These are phyloP conservation scores for Drosophila pachea DNA, from an alignment of 1,140 invertebrate species.

Conservation along the genomic window DNA sequence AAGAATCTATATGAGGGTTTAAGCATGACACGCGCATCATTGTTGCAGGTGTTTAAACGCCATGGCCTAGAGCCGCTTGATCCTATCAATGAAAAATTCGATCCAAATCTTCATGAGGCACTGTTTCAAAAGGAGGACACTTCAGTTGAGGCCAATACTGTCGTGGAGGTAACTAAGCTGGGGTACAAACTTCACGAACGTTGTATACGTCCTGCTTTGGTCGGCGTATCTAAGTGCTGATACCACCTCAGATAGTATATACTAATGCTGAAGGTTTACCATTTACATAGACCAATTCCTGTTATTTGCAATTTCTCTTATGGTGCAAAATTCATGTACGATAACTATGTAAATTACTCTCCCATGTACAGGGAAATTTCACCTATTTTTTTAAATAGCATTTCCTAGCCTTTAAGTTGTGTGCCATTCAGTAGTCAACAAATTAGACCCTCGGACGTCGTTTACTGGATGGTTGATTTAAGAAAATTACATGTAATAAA, in stretches of 20 bases:
- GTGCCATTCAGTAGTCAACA: constrained; percentile 36
- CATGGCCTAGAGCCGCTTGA: constrained; percentile 92
- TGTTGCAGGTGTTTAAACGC: constrained; percentile 91
- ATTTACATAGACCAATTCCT: constrained; percentile 46
- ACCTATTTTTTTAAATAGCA: not conserved
- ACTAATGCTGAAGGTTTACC: not conserved
- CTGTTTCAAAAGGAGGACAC: constrained; percentile 94
- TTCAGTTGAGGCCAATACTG: constrained; percentile 89
- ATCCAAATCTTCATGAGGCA: constrained; percentile 98
- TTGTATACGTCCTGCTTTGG: constrained; percentile 96
- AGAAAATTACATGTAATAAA: constrained; percentile 56
- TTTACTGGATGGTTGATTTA: constrained; percentile 36
- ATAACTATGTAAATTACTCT: constrained; percentile 60
- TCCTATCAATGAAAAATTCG: constrained; percentile 95
- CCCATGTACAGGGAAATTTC: constrained; percentile 27
- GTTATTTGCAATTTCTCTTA: constrained; percentile 64
- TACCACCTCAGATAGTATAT: not conserved
- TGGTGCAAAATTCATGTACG: constrained; percentile 62
- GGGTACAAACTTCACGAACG: constrained; percentile 97
- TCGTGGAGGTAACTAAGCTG: constrained; percentile 95
- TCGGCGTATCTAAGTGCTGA: constrained; percentile 91
- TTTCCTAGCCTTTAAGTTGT: constrained; percentile 55
- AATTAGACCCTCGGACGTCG: constrained; percentile 44
- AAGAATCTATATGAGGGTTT: constrained; percentile 95
- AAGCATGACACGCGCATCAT: constrained; percentile 91